Base-by-base conservation (phyloP, 1,140 invertebrate species). In the Drosophila miranda region DNA sequence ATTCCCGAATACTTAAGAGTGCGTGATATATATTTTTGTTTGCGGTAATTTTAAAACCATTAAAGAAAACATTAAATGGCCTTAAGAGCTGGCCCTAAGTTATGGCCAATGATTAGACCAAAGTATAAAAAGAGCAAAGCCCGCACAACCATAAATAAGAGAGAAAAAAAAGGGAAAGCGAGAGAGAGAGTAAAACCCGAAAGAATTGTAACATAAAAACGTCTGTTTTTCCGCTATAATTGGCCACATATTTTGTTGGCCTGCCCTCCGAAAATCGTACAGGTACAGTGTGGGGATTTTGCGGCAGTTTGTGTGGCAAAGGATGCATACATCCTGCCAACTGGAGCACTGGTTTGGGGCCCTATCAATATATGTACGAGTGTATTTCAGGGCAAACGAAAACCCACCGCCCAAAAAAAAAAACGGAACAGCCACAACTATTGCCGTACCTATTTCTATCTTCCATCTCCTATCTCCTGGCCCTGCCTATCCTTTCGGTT, bases 171-270 rank as follows among this genome's bases (percentile, higher is more conserved):
- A 49, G 41, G 34, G 16, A 61, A 68, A 59, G 43, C 7, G 26
- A 8, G 28, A 46, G n/a, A 28, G 59, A 55, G 44, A 28, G 13
- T 41, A 60, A 23, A 45, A 46, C 23, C 34, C 28, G 28, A 66
- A 63, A 59, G 59, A 60, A 60, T 49, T 78, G 81, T 60, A 74
- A 86, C 78, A 76, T 86, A 87, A 86, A 86, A 86, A 87, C 82
- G 82, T 87, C 82, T 86, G 82, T 87, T 86, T 82, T 86, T 62
- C 34, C 34, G 78, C 82, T 87, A 86, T 86, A 86, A 86, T 86
- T 86, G 82, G 82, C 82, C 82, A 86, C 82, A 86, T 86, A 86
- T 86, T 87, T 87, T 82, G 78, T 77, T 75, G 78, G 61, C 60
- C 55, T 14, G n/a, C 53, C 41, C 59, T 56, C 23, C 49, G 30